Evolutionary conservation across 2,113 vertebrate genomes (phyloP).

Genomic region (Oncorhynchus nerka): DNA sequence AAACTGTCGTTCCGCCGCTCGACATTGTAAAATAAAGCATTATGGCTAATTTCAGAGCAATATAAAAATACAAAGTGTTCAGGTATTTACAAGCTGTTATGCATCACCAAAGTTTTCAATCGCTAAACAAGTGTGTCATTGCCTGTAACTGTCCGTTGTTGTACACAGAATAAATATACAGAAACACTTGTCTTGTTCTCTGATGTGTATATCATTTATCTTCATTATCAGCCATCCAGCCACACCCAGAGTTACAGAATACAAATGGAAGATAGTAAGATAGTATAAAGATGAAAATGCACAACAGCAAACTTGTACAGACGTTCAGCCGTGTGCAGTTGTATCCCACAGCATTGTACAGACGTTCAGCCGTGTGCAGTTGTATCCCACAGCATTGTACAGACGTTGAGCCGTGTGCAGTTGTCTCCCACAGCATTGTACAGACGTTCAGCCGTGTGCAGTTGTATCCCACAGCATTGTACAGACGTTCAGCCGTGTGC

Average conservation of each 20-base stretch:
- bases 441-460: too few relatives aligned
- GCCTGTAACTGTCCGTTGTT: constrained; percentile 32
- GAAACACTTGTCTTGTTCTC: constrained; percentile 21
- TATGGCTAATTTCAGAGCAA: constrained; percentile 60
- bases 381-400: constrained; percentile 23
- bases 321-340: constrained; percentile 14
- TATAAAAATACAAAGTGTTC: constrained; percentile 57
- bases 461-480: constrained; percentile 23
- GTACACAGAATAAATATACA: constrained; percentile 24
- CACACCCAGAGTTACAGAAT: background rate
- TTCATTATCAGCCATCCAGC: background rate
- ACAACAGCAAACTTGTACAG: background rate
- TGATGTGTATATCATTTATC: constrained; percentile 4
- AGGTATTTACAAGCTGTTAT: constrained; percentile 51
- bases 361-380: too few relatives aligned
- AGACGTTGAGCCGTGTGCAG: too few relatives aligned
- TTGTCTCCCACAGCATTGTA: constrained; percentile 24
- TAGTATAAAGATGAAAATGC: constrained; percentile 23
- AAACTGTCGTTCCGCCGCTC: constrained; percentile 35
- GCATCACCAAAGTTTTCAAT: constrained; percentile 65
- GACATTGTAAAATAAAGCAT: constrained; percentile 52
- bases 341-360: constrained; percentile 23
- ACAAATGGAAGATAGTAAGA: background rate
- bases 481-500: too few relatives aligned
- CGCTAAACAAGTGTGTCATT: constrained; percentile 27